phyloP scores from a whole-genome alignment of 1,140 invertebrate genomes.

The Parapsyche elsis region DNA sequence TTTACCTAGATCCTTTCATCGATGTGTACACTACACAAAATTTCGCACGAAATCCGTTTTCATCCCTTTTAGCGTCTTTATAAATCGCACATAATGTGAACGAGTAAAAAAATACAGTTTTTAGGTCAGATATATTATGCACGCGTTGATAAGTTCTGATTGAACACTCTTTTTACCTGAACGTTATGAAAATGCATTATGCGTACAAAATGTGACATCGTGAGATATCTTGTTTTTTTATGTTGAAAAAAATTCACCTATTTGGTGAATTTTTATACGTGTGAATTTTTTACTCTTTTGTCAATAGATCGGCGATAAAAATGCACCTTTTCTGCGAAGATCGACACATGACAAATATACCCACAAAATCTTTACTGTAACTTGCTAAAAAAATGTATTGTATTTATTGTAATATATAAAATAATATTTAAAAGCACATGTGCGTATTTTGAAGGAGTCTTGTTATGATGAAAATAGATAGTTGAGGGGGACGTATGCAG shows the following conservation, averaged over 20 bases:
- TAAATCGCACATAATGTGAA: constrained; percentile 22
- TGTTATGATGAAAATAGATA: not conserved
- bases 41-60: constrained; percentile 32
- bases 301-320: constrained; percentile 1
- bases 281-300: not conserved
- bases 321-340: not conserved
- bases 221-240: constrained; percentile 14
- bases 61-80: not conserved
- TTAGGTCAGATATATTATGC: constrained; percentile 56
- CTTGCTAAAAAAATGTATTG: too few species aligned
- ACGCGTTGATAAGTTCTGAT: constrained; percentile 50
- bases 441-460: not conserved
- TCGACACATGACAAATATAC: not conserved
- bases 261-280: constrained; percentile 12
- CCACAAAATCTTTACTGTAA: too few species aligned
- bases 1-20: too few species aligned
- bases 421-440: not conserved
- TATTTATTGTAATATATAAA: too few species aligned
- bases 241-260: not conserved
- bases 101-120: constrained; percentile 36
- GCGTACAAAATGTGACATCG: constrained; percentile 6
- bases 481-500: not conserved
- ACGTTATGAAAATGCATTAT: constrained; percentile 21
- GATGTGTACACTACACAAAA: not conserved
- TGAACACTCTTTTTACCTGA: constrained; percentile 41